Base-by-base conservation (phyloP, 2,888 invertebrate species). In the Sinhomidia bicolor region DNA sequence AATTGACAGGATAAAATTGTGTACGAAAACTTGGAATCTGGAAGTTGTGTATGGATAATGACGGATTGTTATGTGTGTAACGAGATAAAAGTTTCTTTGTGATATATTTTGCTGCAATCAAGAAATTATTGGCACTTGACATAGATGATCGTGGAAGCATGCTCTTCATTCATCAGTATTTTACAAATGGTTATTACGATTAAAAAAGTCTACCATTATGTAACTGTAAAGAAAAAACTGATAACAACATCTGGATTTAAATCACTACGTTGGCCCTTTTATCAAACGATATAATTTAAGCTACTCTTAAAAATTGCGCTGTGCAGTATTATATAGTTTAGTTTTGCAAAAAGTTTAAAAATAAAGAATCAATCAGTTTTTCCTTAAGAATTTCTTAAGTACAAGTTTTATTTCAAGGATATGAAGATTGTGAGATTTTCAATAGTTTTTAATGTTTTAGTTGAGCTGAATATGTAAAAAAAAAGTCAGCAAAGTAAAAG, bases 391-490 rank as follows among this genome's bases (percentile, higher is more conserved):
- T n/a, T 57, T 17, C 17, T 3, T 6, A 12, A 14, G 54, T 60
- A 26, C 10, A 20, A n/a, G 7, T 36, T 36, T 54, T 17, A 54
- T n/a, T 17, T 54, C 51, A 54, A 54, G 17, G 17, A 54, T 17
- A 17, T 54, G 7, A 54, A 17, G 2, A 17, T 54, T 14, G 12
- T 47, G 12, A n/a, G 12, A n/a, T 47, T 26, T 60, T 17, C 9
- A 14, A 26, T 60, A 12, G 26, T 26, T 60, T 60, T 60, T 60
- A 60, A 60, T 60, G 60, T 60, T 60, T 60, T 60, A 60, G 60
- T 60, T 60, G 0, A 9, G 12, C 26, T 60, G 60, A 60, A 23
- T 54, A 17, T 54, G n/a, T n/a, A n/a, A n/a, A n/a, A 54, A n/a
- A 54, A 54, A 17, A 17, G 17, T 12, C 12, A 7, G 17, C 17